phyloP scores from a whole-genome alignment of 2,113 vertebrate genomes.

The Toxostoma redivivum region DNA sequence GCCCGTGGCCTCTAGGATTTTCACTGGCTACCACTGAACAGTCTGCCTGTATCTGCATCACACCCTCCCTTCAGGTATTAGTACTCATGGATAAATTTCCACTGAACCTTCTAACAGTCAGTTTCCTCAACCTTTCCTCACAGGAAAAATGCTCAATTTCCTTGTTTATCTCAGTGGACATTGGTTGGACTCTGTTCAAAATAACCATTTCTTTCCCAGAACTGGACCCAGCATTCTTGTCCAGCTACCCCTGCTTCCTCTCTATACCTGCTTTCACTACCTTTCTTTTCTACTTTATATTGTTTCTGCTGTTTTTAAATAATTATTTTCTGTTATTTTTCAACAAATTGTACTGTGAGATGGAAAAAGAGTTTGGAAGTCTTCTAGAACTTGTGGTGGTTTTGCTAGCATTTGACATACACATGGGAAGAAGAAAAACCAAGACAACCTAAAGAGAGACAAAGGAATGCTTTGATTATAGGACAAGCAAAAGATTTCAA shows the following conservation, averaged over 20 bases:
- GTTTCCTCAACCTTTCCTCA: not conserved
- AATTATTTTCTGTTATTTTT: not conserved
- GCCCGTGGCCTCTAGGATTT: not conserved
- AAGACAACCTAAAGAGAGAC: not conserved
- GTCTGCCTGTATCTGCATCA: fast-evolving
- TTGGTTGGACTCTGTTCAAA: not conserved
- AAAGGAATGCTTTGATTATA: not conserved
- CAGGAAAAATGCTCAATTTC: not conserved
- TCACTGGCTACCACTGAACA: too few relatives aligned
- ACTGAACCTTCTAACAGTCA: not conserved
- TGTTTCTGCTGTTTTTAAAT: not conserved
- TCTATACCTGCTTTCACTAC: not conserved
- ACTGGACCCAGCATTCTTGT: not conserved
- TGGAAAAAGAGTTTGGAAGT: not conserved
- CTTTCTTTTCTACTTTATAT: not conserved
- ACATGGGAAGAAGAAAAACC: fast-evolving
- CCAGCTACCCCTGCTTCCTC: not conserved
- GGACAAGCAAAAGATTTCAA: not conserved
- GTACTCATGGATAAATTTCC: not conserved
- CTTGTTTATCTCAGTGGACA: fast-evolving
- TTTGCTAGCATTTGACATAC: not conserved
- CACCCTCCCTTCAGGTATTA: fast-evolving
- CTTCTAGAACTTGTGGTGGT: not conserved
- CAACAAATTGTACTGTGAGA: not conserved
- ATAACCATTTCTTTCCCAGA: not conserved